Conservation (phyloP, 2,888 invertebrate species). For the Papilio gigon region DNA sequence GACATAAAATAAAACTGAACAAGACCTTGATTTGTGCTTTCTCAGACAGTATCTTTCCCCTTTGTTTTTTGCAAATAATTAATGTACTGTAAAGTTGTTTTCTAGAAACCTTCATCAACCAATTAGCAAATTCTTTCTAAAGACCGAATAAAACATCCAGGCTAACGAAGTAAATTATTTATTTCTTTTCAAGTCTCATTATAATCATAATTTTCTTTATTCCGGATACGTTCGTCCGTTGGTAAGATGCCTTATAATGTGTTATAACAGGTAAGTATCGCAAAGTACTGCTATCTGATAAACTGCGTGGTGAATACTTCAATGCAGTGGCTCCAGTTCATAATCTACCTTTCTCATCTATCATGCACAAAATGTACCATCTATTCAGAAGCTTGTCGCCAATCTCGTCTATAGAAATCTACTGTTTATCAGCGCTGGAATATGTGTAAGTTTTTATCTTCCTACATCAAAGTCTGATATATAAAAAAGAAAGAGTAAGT, state of each 20-base stretch:
- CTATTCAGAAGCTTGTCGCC: background rate
- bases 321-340: too few species aligned
- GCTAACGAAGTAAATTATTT: background rate
- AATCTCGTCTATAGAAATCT: background rate
- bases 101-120: background rate
- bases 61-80: slow-evolving; percentile 1
- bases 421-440: too few species aligned
- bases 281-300: too few species aligned
- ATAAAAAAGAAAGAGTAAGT: background rate
- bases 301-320: too few species aligned
- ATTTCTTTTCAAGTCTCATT: background rate
- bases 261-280: too few species aligned
- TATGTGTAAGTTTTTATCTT: too few species aligned
- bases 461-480: background rate
- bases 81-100: slow-evolving; percentile 7
- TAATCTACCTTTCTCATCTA: too few species aligned
- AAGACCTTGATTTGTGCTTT: background rate
- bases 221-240: too few species aligned
- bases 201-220: too few species aligned
- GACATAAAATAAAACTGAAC: background rate
- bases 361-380: too few species aligned
- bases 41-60: background rate
- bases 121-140: background rate
- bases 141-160: background rate
- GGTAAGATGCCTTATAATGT: too few species aligned